Conservation (phyloP, 2,113 vertebrate genomes). For the Gasterosteus aculeatus region DNA sequence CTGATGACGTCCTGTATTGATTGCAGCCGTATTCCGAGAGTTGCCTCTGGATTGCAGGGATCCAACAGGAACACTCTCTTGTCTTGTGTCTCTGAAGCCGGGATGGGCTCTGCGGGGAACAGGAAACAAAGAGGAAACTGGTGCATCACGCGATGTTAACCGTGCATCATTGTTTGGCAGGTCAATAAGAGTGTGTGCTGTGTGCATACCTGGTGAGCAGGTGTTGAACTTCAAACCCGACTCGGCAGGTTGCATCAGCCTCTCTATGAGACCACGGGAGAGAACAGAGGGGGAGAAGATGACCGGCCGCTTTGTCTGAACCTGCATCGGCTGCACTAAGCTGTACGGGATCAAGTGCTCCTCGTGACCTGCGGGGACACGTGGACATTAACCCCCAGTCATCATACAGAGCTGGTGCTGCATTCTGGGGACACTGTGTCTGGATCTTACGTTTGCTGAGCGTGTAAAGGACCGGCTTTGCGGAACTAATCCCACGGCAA, state of each 20-base stretch:
- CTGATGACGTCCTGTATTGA: constrained; percentile 80
- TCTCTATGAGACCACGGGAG: constrained; percentile 87
- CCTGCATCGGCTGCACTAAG: constrained; percentile 84
- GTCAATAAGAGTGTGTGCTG: background rate
- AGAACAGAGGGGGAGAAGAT: constrained; percentile 89
- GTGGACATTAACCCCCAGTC: background rate
- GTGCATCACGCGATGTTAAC: background rate
- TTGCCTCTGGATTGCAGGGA: constrained; percentile 56
- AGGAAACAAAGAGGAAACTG: constrained; percentile 5
- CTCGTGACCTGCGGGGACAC: constrained; percentile 75
- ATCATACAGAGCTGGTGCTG: background rate
- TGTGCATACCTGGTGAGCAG: constrained; percentile 84
- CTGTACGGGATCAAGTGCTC: constrained; percentile 88
- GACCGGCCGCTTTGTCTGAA: constrained; percentile 84
- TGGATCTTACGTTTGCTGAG: constrained; percentile 79
- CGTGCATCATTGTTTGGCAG: background rate
- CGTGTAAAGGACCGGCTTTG: constrained; percentile 76
- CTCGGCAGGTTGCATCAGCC: constrained; percentile 88
- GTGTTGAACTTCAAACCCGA: constrained; percentile 89
- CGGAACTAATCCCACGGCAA: constrained; percentile 51
- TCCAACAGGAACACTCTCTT: constrained; percentile 76
- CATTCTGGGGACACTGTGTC: background rate
- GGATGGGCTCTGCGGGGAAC: constrained; percentile 71
- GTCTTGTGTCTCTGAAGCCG: constrained; percentile 61
- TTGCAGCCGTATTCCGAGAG: constrained; percentile 76